Evolutionary conservation across 2,888 invertebrate genomes (phyloP), one percentile per base, ranked within the genome.

Genomic region (Molanna angustata): DNA sequence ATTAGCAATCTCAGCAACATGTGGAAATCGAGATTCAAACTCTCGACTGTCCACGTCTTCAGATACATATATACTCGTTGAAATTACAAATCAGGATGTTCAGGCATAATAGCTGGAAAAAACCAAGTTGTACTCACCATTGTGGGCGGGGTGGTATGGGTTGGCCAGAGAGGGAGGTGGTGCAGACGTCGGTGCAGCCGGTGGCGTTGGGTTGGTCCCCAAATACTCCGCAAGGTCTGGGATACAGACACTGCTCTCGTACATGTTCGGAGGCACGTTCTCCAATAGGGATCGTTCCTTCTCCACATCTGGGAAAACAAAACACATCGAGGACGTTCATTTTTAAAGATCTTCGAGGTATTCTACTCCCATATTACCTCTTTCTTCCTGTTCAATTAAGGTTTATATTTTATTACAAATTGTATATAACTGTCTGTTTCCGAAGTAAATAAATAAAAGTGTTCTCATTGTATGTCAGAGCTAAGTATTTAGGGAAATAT

Each of bases 161-260:
- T 62, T 64, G 49, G 43, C 31, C 18, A 22, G 19, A 9, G 48
- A 32, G 20, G 46, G 54, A 46, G 53, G 61, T 39, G 47, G 55
- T 40, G 37, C 52, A 19, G 66, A 60, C 14, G 56, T 43, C 31
- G 66, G 62, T 52, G 67, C 62, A 56, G 67, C 65, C 54, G 67
- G 65, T 21, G 66, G 62, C 52, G 67, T 62, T 9, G 80, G 77
- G 55, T 75, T 74, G 39, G 79, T 79, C 58, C 82, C 80, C 69
- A 88, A 80, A 70, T 86, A 86, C 54, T 86, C 82, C 56, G 83
- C 80, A 61, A 85, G 71, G 69, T 90, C 89, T 61, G 88, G 88
- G 61, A 88, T 83, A 75, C 87, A 89, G 64, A 87, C 88, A 66
- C 80, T 82, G 74, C 81, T 82, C 69, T 90, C 90, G 80, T 89